Percentiles rank a stretch among this genome's conserved stretches.
Evolutionary conservation across 1,140 invertebrate species (phyloP).

Genomic region (Drosophila kepulauana): DNA sequence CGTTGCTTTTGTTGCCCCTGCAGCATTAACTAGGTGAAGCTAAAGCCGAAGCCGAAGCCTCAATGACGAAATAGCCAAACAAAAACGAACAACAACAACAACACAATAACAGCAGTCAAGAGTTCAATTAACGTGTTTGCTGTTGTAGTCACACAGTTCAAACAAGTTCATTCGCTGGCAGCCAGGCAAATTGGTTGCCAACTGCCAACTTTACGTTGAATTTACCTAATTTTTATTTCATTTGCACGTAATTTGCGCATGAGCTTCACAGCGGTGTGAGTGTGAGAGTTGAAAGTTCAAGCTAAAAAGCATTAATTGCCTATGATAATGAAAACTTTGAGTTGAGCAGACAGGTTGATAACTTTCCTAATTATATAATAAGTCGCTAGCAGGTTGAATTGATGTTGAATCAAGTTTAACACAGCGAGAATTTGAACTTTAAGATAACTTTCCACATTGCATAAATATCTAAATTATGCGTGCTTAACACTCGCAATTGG

Average conservation of each 20-base stretch:
- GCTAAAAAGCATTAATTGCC: neutral
- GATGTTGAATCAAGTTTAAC: no score
- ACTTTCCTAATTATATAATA: no score
- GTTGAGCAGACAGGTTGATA: neutral
- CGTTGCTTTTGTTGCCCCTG: constrained; percentile 63
- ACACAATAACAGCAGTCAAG: constrained; percentile 40
- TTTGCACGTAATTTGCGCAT: constrained; percentile 8
- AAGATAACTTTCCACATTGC: no score
- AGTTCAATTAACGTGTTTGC: constrained; percentile 67
- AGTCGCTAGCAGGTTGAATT: no score
- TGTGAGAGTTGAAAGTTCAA: constrained; percentile 16
- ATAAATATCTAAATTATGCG: neutral
- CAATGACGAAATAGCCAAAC: constrained; percentile 47
- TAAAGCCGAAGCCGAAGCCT: neutral
- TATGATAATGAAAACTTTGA: neutral
- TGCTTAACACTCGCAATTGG: neutral
- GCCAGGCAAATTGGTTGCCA: constrained; percentile 42
- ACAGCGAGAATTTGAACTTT: no score
- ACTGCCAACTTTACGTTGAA: constrained; percentile 35
- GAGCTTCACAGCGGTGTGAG: neutral
- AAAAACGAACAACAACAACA: constrained; percentile 35
- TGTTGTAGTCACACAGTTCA: constrained; percentile 58
- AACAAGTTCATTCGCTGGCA: constrained; percentile 54
- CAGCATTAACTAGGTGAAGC: constrained; percentile 61
- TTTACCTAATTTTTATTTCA: constrained; percentile 8